These are phyloP conservation scores for Excalfactoria chinensis DNA, from an alignment of 2,113 vertebrate genomes.

Conservation along the genomic window DNA sequence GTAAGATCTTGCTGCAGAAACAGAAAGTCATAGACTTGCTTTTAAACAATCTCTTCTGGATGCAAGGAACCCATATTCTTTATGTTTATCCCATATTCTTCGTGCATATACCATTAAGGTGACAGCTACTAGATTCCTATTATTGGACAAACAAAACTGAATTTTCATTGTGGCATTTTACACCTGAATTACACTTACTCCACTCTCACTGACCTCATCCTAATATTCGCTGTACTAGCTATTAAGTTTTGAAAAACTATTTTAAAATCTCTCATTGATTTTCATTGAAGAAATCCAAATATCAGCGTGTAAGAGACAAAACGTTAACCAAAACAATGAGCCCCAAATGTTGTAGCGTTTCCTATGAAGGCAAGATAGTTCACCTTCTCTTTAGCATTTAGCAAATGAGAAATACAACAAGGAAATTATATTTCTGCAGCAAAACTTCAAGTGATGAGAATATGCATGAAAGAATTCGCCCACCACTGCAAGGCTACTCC, in stretches of 20 bases:
- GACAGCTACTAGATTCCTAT: not conserved
- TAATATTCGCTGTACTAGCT: not conserved
- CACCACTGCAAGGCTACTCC: not conserved
- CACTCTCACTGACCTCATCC: not conserved
- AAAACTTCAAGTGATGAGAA: not conserved
- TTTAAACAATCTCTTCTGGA: not conserved
- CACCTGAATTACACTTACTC: not conserved
- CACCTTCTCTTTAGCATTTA: not conserved
- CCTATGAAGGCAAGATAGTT: not conserved
- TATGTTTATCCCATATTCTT: not conserved
- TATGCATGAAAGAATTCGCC: not conserved
- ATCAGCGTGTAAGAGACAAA: not conserved
- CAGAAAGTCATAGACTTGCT: not conserved
- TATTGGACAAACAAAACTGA: not conserved
- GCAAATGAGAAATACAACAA: constrained; percentile 40
- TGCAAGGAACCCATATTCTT: not conserved
- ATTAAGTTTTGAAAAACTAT: not conserved
- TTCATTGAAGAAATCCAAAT: constrained; percentile 40
- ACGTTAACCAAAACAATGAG: constrained; percentile 16
- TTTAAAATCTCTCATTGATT: constrained; percentile 37
- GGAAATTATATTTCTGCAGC: not conserved
- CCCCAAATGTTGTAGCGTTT: not conserved
- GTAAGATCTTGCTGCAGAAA: not conserved
- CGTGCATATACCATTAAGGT: fast-evolving
- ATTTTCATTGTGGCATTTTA: not conserved